These are phyloP conservation scores for Aphaenogaster ashmeadi DNA, from an alignment of 1,140 invertebrate species.

Conservation along the genomic window DNA sequence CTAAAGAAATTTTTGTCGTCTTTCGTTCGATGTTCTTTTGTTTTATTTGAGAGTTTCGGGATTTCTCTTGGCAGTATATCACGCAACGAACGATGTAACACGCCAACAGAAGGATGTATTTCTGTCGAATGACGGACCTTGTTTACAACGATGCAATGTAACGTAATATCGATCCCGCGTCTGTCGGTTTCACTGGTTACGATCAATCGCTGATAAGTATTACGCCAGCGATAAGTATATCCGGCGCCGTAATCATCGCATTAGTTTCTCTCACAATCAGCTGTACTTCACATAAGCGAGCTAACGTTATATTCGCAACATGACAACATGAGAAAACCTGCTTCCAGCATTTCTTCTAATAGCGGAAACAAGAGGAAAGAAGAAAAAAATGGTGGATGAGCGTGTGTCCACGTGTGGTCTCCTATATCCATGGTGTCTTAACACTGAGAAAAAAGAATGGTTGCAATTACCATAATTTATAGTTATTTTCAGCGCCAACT, in stretches of 20 bases:
- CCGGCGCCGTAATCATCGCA: neutral
- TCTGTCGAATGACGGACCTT: conserved; percentile 15
- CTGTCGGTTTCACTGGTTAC: neutral
- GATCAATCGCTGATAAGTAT: conserved; percentile 34
- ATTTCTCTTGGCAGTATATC: conserved; percentile 9
- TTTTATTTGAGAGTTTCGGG: neutral
- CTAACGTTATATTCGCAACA: neutral
- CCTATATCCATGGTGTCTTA: neutral
- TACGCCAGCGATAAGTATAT: conserved; percentile 57
- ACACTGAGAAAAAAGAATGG: too few relatives aligned
- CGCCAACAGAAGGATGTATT: conserved; percentile 4
- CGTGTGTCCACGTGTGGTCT: neutral
- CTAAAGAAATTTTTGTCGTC: neutral
- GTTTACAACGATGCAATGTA: conserved; percentile 3
- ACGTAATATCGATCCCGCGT: conserved; percentile 26
- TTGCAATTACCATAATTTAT: too few relatives aligned
- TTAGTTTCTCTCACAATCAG: neutral
- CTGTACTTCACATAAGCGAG: neutral
- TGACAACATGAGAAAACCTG: neutral
- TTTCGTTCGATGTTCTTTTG: neutral
- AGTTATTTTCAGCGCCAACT: too few relatives aligned
- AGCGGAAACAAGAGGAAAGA: neutral
- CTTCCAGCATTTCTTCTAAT: neutral
- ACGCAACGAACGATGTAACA: neutral
- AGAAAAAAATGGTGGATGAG: neutral